A percentile compares a stretch with the other conserved stretches of the same genome.
phyloP scores from a whole-genome alignment of 2,113 vertebrate species.

The Psittacara wagleri region DNA sequence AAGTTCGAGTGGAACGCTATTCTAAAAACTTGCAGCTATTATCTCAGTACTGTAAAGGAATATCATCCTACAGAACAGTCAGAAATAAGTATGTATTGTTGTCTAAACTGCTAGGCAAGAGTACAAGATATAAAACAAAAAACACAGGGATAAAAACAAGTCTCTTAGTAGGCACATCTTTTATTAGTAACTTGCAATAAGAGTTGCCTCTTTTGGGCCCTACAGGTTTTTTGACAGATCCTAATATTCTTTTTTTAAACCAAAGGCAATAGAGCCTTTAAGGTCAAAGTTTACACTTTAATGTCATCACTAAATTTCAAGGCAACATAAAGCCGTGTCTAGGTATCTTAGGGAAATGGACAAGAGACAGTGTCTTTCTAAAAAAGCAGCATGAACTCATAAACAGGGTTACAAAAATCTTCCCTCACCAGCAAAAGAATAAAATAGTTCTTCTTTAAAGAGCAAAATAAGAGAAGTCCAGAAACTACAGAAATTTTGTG shows the following conservation, averaged over 20 bases:
- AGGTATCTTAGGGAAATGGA: not conserved
- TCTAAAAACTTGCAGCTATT: not conserved
- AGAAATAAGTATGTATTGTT: not conserved
- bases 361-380: not conserved
- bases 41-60: not conserved
- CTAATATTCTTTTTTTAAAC: not conserved
- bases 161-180: not conserved
- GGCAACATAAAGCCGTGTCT: not conserved
- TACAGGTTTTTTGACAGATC: not conserved
- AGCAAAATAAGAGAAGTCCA: not conserved
- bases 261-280: not conserved
- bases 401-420: not conserved
- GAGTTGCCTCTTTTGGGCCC: not conserved
- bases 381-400: not conserved
- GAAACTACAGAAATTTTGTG: not conserved
- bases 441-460: not conserved
- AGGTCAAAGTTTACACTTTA: slow-evolving; percentile 5
- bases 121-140: not conserved
- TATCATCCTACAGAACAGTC: not conserved
- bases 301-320: no score
- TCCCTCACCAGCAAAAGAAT: not conserved
- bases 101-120: not conserved
- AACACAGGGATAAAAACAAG: not conserved
- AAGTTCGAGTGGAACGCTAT: not conserved
- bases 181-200: not conserved